These are phyloP conservation scores for Pogonognathellus flavescens DNA, from an alignment of 1,140 invertebrate genomes.

Conservation along the genomic window DNA sequence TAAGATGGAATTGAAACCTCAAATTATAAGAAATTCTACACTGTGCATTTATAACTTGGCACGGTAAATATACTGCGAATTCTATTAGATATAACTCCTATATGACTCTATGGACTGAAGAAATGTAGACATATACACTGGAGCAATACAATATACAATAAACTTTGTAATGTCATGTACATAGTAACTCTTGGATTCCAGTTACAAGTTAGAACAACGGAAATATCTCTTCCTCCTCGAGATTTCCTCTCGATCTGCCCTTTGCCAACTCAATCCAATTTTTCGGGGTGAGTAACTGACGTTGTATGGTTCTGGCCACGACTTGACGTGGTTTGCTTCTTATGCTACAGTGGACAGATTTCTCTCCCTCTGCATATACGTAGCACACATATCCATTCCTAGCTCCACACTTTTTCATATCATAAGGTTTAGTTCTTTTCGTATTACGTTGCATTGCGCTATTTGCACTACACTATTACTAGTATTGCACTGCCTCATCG, in stretches of 20 bases:
- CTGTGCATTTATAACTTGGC: too few relatives aligned
- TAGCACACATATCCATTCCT: neutral
- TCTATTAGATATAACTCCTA: too few relatives aligned
- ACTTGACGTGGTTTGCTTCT: conserved; percentile 24
- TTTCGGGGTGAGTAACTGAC: conserved; percentile 46
- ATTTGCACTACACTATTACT: neutral
- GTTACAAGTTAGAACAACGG: conserved; percentile 33
- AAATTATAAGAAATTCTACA: too few relatives aligned
- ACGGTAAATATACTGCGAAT: too few relatives aligned
- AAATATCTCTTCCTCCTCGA: conserved; percentile 38
- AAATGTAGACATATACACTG: neutral
- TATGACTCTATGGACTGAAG: too few relatives aligned
- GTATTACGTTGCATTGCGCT: conserved; percentile 20
- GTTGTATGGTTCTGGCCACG: conserved; percentile 13
- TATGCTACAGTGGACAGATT: neutral
- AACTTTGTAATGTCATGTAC: conserved; percentile 31
- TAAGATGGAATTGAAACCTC: neutral
- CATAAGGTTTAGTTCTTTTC: neutral
- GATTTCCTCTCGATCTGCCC: conserved; percentile 33
- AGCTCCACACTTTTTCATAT: neutral
- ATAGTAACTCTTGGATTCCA: conserved; percentile 4
- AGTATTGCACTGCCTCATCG: neutral
- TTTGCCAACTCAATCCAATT: conserved; percentile 50
- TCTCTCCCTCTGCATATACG: conserved; percentile 30
- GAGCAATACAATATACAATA: conserved; percentile 24